Base-by-base conservation (phyloP, 2,888 invertebrate species). In the Hypomecis atomaria region DNA sequence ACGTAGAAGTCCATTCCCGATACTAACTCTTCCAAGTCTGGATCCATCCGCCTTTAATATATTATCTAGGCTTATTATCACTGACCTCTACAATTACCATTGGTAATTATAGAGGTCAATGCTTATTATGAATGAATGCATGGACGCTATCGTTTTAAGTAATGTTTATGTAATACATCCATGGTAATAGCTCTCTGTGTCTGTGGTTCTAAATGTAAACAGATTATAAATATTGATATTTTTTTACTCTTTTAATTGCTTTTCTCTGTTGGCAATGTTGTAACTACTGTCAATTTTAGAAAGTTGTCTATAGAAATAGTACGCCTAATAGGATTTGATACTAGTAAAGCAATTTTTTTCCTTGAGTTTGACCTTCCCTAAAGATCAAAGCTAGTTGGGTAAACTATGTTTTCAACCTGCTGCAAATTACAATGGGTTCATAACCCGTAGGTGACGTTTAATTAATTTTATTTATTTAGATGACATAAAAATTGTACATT, bases 381-480 rank as follows among this genome's bases (percentile, higher is more conserved):
- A 71, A 70, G 77, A 86, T 85, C 86, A 90, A 90, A 76, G 79
- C 65, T 68, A 34, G 62, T 78, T 72, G 48, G 62, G 80, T 78
- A 63, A 70, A 77, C 85, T 90, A 89, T 92, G 92, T 91, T 92
- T 90, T 90, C 87, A 90, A 90, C 87, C 83, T 87, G 87, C 84
- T 87, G 87, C 84, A 89, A 88, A 86, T 88, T 88, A 89, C 91
- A 89, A 90, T 91, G 92, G 92, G 92, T 92, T 89, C 90, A 77
- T 89, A 91, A 89, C 90, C 91, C 91, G 88, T 89, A 86, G 89
- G 88, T 92, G 92, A 92, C 92, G 91, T 92, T 80, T 89, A 87
- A 86, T 78, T 81, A 80, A 82, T 90, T 90, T 92, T 91, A 89
- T 92, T 91, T 92, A 91, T 89, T 87, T 90, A 85, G 77, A 89